A percentile compares a stretch with the other conserved stretches of the same genome.
Conservation (phyloP, 2,888 invertebrate genomes). For the Orthosia gracilis region DNA sequence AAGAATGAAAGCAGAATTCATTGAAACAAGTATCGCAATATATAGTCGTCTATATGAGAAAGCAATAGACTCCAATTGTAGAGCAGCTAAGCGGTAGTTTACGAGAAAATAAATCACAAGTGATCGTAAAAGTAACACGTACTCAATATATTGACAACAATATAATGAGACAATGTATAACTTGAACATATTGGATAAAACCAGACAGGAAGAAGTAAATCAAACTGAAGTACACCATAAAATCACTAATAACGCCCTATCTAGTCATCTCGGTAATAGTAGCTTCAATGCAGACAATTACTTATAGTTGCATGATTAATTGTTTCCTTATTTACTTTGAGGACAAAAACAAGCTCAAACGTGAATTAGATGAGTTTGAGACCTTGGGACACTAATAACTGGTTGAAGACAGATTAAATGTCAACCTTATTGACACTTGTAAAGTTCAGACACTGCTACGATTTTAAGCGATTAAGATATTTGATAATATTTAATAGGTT, state of each 20-base stretch:
- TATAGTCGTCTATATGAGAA: neutral
- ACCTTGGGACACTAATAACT: conserved; percentile 61
- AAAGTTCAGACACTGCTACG: conserved; percentile 25
- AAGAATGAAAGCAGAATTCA: neutral
- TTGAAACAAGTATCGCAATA: neutral
- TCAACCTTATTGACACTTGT: conserved; percentile 50
- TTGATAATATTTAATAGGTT: conserved; percentile 11
- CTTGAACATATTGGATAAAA: conserved; percentile 58
- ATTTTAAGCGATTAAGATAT: conserved; percentile 16
- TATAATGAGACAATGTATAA: conserved; percentile 57
- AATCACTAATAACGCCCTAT: conserved; percentile 65
- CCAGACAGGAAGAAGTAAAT: conserved; percentile 67
- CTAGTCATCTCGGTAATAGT: conserved; percentile 62
- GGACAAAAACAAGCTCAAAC: conserved; percentile 66
- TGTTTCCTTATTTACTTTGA: conserved; percentile 69
- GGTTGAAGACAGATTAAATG: conserved; percentile 64
- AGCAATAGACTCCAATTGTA: conserved; percentile 10
- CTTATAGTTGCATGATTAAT: conserved; percentile 65
- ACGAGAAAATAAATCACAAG: conserved; percentile 50
- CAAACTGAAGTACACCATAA: conserved; percentile 67
- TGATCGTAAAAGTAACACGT: conserved; percentile 41
- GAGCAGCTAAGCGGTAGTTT: conserved; percentile 37
- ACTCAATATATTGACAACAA: conserved; percentile 57
- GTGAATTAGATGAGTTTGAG: conserved; percentile 61
- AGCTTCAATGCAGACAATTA: conserved; percentile 66